Percentiles rank a stretch among this genome's conserved stretches.
Evolutionary conservation across 2,888 invertebrate genomes (phyloP).

Genomic region (Tenthredo scrophulariae): DNA sequence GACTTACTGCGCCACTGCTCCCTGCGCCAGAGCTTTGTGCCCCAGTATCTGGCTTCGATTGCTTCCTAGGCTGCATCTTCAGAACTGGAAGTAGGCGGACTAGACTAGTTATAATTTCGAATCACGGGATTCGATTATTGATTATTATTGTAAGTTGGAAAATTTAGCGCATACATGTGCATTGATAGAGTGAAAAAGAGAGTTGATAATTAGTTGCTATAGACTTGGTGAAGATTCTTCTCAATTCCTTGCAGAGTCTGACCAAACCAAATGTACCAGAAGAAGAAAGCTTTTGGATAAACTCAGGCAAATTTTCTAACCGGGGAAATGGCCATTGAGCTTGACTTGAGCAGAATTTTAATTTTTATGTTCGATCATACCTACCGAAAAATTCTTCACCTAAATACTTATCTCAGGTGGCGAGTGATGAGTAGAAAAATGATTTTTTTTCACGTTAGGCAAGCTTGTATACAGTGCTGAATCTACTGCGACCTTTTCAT

Average conservation of each 20-base stretch:
- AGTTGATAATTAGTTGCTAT: background rate
- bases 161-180: conserved; percentile 20
- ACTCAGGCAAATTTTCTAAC: background rate
- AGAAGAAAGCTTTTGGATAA: background rate
- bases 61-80: conserved; percentile 73
- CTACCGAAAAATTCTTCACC: background rate
- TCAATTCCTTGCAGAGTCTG: background rate
- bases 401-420: background rate
- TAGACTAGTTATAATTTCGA: background rate
- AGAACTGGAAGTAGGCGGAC: conserved; percentile 64
- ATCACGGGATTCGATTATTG: background rate
- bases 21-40: conserved; percentile 44
- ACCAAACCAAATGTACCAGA: background rate
- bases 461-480: background rate
- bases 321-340: background rate
- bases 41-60: conserved; percentile 62
- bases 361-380: background rate
- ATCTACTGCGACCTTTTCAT: background rate
- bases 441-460: conserved; percentile 8
- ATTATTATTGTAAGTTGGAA: background rate
- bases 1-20: conserved; percentile 70
- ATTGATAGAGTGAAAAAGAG: background rate
- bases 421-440: conserved; percentile 8
- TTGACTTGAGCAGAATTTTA: background rate
- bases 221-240: background rate